Evolutionary conservation across 2,888 invertebrate species (phyloP), one percentile per base, ranked within the genome.

Genomic region (Nomada hirtipes): DNA sequence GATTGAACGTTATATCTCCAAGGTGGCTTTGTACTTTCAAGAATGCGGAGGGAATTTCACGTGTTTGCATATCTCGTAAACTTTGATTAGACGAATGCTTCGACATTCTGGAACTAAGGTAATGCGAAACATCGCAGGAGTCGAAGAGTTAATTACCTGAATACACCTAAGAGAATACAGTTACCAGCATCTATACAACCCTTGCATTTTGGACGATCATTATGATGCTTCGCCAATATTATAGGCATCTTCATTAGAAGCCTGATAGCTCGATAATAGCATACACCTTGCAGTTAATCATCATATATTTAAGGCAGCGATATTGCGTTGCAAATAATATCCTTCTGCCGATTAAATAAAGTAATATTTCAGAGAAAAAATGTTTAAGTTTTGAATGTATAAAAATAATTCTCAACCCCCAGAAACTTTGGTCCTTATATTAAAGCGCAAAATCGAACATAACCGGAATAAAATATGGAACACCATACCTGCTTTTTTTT

Each of bases 211-310:
- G 61, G 20, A 20, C n/a, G 15, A 63, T n/a, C 42, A 42, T 42
- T 63, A 15, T 13, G 26, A 63, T 20, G 36, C 20, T 63, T 63
- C 36, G 61, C 20, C 61, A 20, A 63, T 61, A 61, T 61, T 29
- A 4, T 36, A 29, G 4, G 61, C 15, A 42, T 29, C 61, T 61
- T 42, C 36, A 61, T 61, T 61, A n/a, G 7, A n/a, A 20, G 20
- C 13, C n/a, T 61, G n/a, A 61, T 29, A 36, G 20, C 11, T 26
- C 18, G 4, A 18, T 23, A n/a, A 23, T 57, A 13, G 26, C 10
- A 18, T 26, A 36, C 36, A 36, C 36, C 7, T 36, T 36, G 36
- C 36, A 36, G 36, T 36, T 36, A 36, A 36, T 36, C 36, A 36
- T 36, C 7, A 7, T 7, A 7, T 36, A 36, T 36, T 36, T 9